Evolutionary conservation across 2,888 invertebrate species (phyloP), one percentile per base, ranked within the genome.

Genomic region (Hirtodrosophila alboralis): DNA sequence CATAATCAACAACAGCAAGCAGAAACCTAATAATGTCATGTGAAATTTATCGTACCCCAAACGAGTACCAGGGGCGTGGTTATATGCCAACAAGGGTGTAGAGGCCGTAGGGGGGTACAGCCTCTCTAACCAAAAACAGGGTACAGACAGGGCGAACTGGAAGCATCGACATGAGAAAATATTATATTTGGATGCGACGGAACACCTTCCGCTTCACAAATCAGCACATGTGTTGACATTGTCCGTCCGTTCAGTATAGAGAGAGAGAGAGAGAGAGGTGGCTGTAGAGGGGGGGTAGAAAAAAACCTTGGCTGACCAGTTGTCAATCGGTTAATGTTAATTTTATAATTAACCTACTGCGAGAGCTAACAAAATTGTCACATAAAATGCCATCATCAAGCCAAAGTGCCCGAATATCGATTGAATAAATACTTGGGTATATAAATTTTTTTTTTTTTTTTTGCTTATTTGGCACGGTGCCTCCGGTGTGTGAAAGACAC

Each of bases 151-250:
- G n/a, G 31, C 52, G 41, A 64, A 47, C 34, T 64, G 58, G 38
- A 53, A 71, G 53, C 45, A 53, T 36, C 47, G 57, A 58, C 44
- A 49, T 62, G 57, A 31, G 18, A 28, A 52, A 26, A 45, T 67
- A 59, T 81, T n/a, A 81, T 73, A 81, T 81, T 81, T 80, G 86
- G 81, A 75, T 86, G 81, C 64, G 67, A 18, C 84, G 57, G 57
- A 84, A 81, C 81, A 81, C 86, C 81, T 81, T 81, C 84, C 86
- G 86, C 86, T 81, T 86, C 84, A 81, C 66, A 68, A 85, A 84
- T 76, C 84, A 75, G 64, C 80, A 52, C 77, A 73, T 66, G 72
- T 75, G 79, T 77, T 74, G 59, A 34, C 56, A 64, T 53, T 56
- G 75, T 74, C 62, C 38, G 45, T n/a, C n/a, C n/a, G n/a, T n/a